Evolutionary conservation across 1,140 invertebrate genomes (phyloP).

Genomic region (Lutraria rhynchaena): DNA sequence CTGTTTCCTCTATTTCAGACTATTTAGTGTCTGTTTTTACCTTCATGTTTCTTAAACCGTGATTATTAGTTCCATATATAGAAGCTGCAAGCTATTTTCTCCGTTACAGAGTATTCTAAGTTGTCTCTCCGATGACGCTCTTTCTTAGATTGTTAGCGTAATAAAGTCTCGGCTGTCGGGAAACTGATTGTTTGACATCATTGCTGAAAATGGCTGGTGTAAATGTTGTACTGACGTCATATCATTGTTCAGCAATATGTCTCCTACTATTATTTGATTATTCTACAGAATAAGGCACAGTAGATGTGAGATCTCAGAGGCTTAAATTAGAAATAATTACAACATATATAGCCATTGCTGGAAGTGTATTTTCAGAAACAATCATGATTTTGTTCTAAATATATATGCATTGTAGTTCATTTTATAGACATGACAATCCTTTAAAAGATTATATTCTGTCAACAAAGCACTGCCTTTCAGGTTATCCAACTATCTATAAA

Average conservation of each 20-base stretch:
- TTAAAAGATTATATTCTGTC: too few species aligned
- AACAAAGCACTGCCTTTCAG: too few species aligned
- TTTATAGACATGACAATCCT: too few species aligned
- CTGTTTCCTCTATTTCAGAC: constrained; percentile 15
- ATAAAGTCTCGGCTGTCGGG: constrained; percentile 11
- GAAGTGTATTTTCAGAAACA: too few species aligned
- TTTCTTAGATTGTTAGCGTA: constrained; percentile 12
- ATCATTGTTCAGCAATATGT: constrained; percentile 8
- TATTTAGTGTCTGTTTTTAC: constrained; percentile 6
- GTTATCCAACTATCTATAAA: too few species aligned
- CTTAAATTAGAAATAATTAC: constrained; percentile 26
- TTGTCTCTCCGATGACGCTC: constrained; percentile 8
- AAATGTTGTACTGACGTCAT: constrained; percentile 16
- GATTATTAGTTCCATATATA: constrained; percentile 31
- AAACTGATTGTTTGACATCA: constrained; percentile 10
- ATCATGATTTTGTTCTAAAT: too few species aligned
- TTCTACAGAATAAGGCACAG: background rate
- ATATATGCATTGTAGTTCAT: too few species aligned
- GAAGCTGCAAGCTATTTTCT: constrained; percentile 40
- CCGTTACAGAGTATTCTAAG: background rate
- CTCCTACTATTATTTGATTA: constrained; percentile 13
- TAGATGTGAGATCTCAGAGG: constrained; percentile 1
- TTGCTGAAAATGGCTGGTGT: constrained; percentile 24
- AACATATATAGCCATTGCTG: constrained; percentile 3
- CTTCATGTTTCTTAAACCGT: constrained; percentile 16